Base-by-base conservation (phyloP, 2,797 vertebrate species). In the Gadopsis bispinosus region DNA sequence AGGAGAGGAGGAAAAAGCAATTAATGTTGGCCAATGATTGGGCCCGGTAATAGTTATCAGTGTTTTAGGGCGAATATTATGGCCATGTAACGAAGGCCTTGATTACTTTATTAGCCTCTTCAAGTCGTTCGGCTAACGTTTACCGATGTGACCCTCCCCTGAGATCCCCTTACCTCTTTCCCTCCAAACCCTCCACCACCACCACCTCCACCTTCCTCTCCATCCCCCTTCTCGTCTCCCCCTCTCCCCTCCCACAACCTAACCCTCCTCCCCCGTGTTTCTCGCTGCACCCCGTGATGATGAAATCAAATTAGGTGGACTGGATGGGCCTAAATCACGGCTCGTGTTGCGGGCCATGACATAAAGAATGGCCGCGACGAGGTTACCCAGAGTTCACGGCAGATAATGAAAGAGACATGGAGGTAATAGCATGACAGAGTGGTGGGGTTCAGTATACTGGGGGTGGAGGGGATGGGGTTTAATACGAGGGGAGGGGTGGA, bases 231-330 rank as follows among this genome's bases (percentile, higher is more conserved):
- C 61, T 31, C 11, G 17, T 53, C 73, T 65, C 72, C 54, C 65
- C 51, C 61, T 58, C 64, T 79, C 70, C 45, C 83, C 76, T 88
- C 72, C 65, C 72, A 74, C 84, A 84, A 81, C 82, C 73, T 83
- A 84, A 69, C 77, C 80, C 76, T 62, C 84, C 79, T 73, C 74
- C 85, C 65, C 80, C 79, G 65, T 72, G 53, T 87, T 87, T 87
- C 86, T 81, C 63, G 53, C 89, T 81, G 82, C 86, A 90, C 88
- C 90, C 87, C 70, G 73, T 91, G 92, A 90, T 92, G 93, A 95
- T 94, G 94, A 96, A 96, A 96, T 96, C 95, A 96, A 96, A 96
- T 96, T 95, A 96, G 94, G 95, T 94, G 89, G 92, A 94, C 93
- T 90, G 92, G 91, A 94, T 93, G 91, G 92, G 92, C 92, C 95